phyloP scores from a whole-genome alignment of 1,140 invertebrate species.

The Nasonia giraulti region DNA sequence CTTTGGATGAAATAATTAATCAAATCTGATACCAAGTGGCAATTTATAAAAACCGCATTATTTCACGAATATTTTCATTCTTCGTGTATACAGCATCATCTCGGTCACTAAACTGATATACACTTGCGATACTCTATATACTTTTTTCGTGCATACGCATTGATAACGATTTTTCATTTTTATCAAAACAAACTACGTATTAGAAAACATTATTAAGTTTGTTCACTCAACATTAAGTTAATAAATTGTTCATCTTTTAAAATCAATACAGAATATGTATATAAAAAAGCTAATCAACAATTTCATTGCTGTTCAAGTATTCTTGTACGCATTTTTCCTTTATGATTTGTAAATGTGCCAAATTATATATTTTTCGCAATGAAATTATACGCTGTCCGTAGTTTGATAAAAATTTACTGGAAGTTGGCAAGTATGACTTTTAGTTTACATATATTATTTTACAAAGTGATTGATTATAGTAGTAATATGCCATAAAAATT shows the following conservation, averaged over 20 bases:
- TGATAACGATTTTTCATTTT: constrained; percentile 19
- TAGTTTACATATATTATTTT: constrained; percentile 57
- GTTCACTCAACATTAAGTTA: constrained; percentile 21
- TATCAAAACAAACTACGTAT: background rate
- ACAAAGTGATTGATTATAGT: constrained; percentile 58
- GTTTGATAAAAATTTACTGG: constrained; percentile 46
- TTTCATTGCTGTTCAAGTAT: constrained; percentile 37
- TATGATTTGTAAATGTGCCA: constrained; percentile 19
- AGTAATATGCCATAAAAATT: constrained; percentile 60
- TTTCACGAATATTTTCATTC: constrained; percentile 32
- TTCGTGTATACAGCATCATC: constrained; percentile 27
- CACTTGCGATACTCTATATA: constrained; percentile 16
- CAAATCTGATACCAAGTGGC: constrained; percentile 14
- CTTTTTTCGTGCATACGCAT: constrained; percentile 26
- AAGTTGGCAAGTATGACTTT: constrained; percentile 43
- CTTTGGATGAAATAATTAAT: constrained; percentile 44
- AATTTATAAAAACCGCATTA: constrained; percentile 30
- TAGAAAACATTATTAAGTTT: constrained; percentile 25
- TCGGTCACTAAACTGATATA: constrained; percentile 13
- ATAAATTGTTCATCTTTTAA: constrained; percentile 32
- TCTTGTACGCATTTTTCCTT: constrained; percentile 28
- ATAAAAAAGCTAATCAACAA: constrained; percentile 44
- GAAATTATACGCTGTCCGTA: constrained; percentile 28
- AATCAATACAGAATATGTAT: constrained; percentile 33
- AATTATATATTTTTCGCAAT: constrained; percentile 23